phyloP scores from a whole-genome alignment of 2,888 invertebrate species.

The Cosmorhoe ocellata region DNA sequence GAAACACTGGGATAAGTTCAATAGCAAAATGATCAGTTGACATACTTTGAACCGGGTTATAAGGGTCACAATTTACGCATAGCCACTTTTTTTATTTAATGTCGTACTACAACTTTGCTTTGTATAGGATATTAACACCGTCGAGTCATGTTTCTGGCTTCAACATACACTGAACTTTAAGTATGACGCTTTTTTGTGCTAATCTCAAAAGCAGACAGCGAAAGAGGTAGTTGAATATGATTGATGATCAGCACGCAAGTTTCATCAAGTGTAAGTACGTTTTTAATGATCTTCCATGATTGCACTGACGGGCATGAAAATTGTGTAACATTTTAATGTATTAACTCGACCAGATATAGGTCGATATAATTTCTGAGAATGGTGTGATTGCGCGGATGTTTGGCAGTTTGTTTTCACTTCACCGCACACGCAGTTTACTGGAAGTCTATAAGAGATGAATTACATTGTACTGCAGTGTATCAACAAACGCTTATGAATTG shows the following conservation, averaged over 20 bases:
- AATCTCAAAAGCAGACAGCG: constrained; percentile 9
- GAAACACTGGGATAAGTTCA: constrained; percentile 26
- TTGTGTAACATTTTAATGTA: constrained; percentile 71
- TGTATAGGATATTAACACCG: too few species aligned
- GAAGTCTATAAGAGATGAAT: constrained; percentile 53
- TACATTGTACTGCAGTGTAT: constrained; percentile 54
- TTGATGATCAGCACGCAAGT: constrained; percentile 35
- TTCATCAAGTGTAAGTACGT: constrained; percentile 46
- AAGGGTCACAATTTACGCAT: too few species aligned
- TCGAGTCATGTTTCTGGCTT: too few species aligned
- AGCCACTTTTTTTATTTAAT: too few species aligned
- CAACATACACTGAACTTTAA: too few species aligned
- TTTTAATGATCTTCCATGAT: constrained; percentile 47
- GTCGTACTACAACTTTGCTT: too few species aligned
- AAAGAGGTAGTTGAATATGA: constrained; percentile 25
- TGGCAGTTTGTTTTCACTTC: constrained; percentile 52
- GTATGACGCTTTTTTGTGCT: background rate
- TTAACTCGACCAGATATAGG: constrained; percentile 69
- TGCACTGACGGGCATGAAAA: constrained; percentile 57
- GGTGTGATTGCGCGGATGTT: constrained; percentile 71
- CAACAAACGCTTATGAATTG: constrained; percentile 30
- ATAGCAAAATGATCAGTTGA: background rate
- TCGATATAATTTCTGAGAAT: constrained; percentile 74
- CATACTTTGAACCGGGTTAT: background rate
- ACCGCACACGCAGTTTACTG: constrained; percentile 54